These are phyloP conservation scores for Lepilemur ruficaudatus DNA, from an alignment of 2,797 vertebrate genomes.

Conservation along the genomic window DNA sequence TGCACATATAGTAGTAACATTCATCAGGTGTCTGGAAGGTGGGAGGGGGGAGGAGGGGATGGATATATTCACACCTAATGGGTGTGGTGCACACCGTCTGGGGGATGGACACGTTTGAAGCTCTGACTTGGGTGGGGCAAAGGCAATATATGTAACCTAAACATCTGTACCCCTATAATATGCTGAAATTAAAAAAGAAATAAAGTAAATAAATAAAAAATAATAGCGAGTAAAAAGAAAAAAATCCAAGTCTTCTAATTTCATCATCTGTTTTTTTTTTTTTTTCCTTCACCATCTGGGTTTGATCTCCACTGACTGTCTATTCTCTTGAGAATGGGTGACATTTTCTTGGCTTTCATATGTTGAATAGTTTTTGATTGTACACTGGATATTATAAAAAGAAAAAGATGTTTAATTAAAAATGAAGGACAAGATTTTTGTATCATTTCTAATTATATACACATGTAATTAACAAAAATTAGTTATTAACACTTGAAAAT, in stretches of 20 bases:
- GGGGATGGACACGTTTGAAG: no score
- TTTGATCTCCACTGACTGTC: neutral
- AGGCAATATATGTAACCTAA: no score
- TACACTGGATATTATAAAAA: neutral
- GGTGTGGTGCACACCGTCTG: accelerated
- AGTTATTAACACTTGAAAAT: slow-evolving; percentile 8
- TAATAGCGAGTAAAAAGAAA: no score
- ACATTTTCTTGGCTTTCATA: neutral
- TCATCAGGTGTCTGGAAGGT: no score
- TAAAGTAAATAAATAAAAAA: no score
- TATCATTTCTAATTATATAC: neutral
- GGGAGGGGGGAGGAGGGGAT: no score
- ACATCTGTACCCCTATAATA: no score
- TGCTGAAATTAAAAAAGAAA: no score
- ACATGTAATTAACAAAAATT: neutral
- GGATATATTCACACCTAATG: no score
- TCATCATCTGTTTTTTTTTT: neutral
- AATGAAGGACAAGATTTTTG: neutral
- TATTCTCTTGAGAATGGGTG: neutral
- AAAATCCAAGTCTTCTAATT: neutral
- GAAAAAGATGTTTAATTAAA: neutral
- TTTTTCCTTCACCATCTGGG: no score
- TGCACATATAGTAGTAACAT: no score
- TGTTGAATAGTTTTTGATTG: neutral
- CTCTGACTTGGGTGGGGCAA: no score